These are phyloP conservation scores for Iphiclides podalirius DNA, from an alignment of 2,888 invertebrate genomes.

Conservation along the genomic window DNA sequence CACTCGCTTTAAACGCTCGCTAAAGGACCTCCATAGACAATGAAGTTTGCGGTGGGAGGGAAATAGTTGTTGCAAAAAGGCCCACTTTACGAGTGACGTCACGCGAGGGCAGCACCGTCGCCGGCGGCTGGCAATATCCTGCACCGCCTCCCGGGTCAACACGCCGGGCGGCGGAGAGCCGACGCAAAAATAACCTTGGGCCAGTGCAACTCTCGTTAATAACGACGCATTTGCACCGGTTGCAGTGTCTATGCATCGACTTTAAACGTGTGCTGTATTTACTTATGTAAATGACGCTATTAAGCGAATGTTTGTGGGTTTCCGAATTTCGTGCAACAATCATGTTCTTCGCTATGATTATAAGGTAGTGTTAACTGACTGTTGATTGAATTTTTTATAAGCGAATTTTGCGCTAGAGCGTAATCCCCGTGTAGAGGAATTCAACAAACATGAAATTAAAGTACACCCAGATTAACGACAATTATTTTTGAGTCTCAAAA, in stretches of 20 bases:
- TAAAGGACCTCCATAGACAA: constrained; percentile 8
- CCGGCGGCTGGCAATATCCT: constrained; percentile 55
- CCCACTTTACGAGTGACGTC: constrained; percentile 29
- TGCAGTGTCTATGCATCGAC: no score
- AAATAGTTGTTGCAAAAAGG: constrained; percentile 27
- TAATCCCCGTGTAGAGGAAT: no score
- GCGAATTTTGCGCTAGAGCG: no score
- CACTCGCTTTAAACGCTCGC: neutral
- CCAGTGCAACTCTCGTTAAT: constrained; percentile 13
- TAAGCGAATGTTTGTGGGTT: no score
- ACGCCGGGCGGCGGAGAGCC: constrained; percentile 38
- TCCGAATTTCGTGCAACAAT: no score
- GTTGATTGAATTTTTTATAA: no score
- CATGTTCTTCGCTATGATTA: no score
- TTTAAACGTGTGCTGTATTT: neutral
- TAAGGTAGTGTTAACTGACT: no score
- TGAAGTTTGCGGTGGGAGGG: constrained; percentile 13
- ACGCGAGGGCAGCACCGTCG: constrained; percentile 28
- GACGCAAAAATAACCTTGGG: constrained; percentile 39
- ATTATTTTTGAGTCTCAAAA: no score
- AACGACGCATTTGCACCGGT: constrained; percentile 16
- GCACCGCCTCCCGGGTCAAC: constrained; percentile 42
- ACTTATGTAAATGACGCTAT: no score
- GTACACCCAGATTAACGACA: no score
- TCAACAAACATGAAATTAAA: no score